A percentile compares a stretch with the other conserved stretches of the same genome.
These are phyloP conservation scores for Campopleginae sp. DNA, from an alignment of 2,888 invertebrate species.

Conservation along the genomic window DNA sequence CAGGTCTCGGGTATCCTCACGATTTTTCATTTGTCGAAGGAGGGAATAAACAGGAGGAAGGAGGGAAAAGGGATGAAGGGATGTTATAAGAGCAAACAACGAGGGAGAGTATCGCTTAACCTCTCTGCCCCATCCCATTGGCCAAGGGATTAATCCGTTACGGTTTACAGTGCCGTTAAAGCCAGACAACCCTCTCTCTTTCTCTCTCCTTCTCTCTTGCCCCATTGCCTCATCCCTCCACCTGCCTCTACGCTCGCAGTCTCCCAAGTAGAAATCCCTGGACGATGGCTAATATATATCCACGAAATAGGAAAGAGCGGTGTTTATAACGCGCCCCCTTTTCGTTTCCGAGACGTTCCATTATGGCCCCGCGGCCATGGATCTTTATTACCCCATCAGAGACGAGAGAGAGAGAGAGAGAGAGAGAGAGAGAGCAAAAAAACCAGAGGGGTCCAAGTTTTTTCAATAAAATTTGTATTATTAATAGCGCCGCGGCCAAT, in stretches of 20 bases:
- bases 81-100: constrained; percentile 46
- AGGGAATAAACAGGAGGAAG: constrained; percentile 28
- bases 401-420: constrained; percentile 17
- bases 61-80: constrained; percentile 38
- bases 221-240: constrained; percentile 23
- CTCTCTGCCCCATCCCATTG: constrained; percentile 55
- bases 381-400: constrained; percentile 77
- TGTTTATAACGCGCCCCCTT: constrained; percentile 50
- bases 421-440: too few relatives aligned
- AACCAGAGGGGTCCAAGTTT: constrained; percentile 71
- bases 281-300: constrained; percentile 71
- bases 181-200: constrained; percentile 63
- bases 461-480: constrained; percentile 79
- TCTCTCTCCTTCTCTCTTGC: constrained; percentile 13
- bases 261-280: constrained; percentile 65
- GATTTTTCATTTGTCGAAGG: constrained; percentile 59
- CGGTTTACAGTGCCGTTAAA: constrained; percentile 76
- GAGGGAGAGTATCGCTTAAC: constrained; percentile 63
- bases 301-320: constrained; percentile 67
- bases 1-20: constrained; percentile 57
- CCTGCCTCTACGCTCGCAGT: constrained; percentile 25
- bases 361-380: constrained; percentile 58
- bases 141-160: constrained; percentile 75
- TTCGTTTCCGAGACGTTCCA: constrained; percentile 69
- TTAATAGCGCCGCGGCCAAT: constrained; percentile 66